Base-by-base conservation (phyloP, 2,113 vertebrate genomes). In the Oreochromis aureus region DNA sequence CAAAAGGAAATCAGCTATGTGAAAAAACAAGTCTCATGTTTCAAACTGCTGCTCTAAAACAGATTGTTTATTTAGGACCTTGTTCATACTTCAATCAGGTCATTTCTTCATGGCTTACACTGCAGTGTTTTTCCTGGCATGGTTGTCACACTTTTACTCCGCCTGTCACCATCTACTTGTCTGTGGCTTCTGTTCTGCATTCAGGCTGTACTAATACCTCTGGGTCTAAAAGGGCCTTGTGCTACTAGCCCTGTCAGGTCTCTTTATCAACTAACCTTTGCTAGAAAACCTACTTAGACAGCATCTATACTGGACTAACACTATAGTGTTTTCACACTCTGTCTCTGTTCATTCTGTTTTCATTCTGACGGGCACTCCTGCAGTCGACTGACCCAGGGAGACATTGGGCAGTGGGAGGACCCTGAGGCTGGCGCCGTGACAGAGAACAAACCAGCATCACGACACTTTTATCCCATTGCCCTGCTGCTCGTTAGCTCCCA, bases 391-490 rank as follows among this genome's bases (percentile, higher is more conserved):
- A 95, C 96, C 97, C 98, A 98, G 97, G 98, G 97, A 97, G 97
- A 97, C 87, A 95, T 97, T 96, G 98, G 92, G 96, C 98, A 98
- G 83, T 98, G 98, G 96, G 98, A 98, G 94, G 99, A 99, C 96
- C 98, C 98, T 6, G 99, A 99, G 96, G 97, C 98, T 91, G 98
- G 98, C 96, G 96, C 97, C 94, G 94, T 97, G 95, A 97, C 96
- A 94, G 98, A 98, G 96, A 98, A 98, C 97, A 99, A 99, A 98
- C 98, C 99, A 94, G 97, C 98, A 93, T 98, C 98, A 92, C 98
- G 98, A 93, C 99, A 99, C 98, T 99, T 99, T 98, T 99, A 99
- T 93, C 99, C 99, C 93, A 98, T 99, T 96, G 98, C 99, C 96
- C 97, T 99, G 96, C 97, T 99, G 95, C 99, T 99, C 85, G 99